These are phyloP conservation scores for Halotydeus destructor DNA, from an alignment of 1,140 invertebrate species.

Conservation along the genomic window DNA sequence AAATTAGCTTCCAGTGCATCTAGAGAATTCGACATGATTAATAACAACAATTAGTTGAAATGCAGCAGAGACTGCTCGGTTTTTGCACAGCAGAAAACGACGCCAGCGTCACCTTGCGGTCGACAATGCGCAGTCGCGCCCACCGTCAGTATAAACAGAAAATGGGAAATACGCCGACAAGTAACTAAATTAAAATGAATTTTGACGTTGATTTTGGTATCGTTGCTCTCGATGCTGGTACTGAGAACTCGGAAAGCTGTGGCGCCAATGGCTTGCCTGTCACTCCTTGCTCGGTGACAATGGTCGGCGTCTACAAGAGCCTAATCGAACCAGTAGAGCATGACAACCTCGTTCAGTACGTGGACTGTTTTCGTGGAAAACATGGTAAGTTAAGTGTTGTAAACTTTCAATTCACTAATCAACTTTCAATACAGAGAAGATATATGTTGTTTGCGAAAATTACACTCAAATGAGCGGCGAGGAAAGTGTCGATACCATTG, in stretches of 20 bases:
- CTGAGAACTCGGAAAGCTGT: slow-evolving; percentile 40
- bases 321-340: slow-evolving; percentile 36
- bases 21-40: slow-evolving; percentile 28
- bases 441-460: slow-evolving; percentile 14
- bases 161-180: neutral
- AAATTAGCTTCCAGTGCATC: slow-evolving; percentile 78
- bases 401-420: slow-evolving; percentile 1
- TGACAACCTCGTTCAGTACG: slow-evolving; percentile 58
- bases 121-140: no score
- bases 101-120: no score
- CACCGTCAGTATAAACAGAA: no score
- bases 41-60: no score
- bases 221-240: neutral
- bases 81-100: no score
- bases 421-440: slow-evolving; percentile 11
- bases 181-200: neutral
- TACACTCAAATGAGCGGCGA: neutral
- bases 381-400: slow-evolving; percentile 44
- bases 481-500: slow-evolving; percentile 8
- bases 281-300: slow-evolving; percentile 85
- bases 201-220: slow-evolving; percentile 1
- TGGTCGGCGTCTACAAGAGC: slow-evolving; percentile 60
- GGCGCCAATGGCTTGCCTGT: slow-evolving; percentile 83
- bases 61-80: no score
- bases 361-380: slow-evolving; percentile 77